phyloP scores from a whole-genome alignment of 2,113 vertebrate genomes.

The Notothenia rossii region DNA sequence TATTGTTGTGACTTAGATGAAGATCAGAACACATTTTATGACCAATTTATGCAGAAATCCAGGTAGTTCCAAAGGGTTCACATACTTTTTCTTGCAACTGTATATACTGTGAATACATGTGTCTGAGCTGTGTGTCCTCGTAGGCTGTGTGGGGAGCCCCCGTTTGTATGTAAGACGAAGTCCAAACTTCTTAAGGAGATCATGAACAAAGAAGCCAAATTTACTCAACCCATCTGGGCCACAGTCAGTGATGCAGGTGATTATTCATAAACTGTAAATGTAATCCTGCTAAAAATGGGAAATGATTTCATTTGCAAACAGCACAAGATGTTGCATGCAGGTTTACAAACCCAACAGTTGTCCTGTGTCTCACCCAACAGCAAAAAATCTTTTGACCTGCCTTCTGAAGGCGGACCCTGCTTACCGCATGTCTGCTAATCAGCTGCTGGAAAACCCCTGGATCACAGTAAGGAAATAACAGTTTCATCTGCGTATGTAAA shows the following conservation, averaged over 20 bases:
- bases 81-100: too few species aligned
- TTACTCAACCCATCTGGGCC: conserved; percentile 81
- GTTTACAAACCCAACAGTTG: conserved; percentile 26
- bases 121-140: conserved; percentile 27
- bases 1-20: too few species aligned
- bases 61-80: too few species aligned
- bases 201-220: conserved; percentile 82
- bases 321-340: background rate
- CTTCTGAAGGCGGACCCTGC: conserved; percentile 87
- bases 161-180: conserved; percentile 86
- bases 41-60: too few species aligned
- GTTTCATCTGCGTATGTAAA: conserved; percentile 35
- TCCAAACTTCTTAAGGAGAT: conserved; percentile 87
- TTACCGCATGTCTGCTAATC: conserved; percentile 86
- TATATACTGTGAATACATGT: conserved; percentile 4
- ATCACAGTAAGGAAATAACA: conserved; percentile 80
- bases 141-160: conserved; percentile 86
- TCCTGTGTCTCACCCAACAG: conserved; percentile 71
- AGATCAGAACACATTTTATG: too few species aligned
- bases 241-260: conserved; percentile 84
- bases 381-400: conserved; percentile 83
- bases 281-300: background rate
- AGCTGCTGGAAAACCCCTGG: conserved; percentile 86
- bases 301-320: background rate
- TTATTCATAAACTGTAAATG: background rate